Evolutionary conservation across 2,113 vertebrate species (phyloP).

Genomic region (Ictidomys tridecemlineatus): DNA sequence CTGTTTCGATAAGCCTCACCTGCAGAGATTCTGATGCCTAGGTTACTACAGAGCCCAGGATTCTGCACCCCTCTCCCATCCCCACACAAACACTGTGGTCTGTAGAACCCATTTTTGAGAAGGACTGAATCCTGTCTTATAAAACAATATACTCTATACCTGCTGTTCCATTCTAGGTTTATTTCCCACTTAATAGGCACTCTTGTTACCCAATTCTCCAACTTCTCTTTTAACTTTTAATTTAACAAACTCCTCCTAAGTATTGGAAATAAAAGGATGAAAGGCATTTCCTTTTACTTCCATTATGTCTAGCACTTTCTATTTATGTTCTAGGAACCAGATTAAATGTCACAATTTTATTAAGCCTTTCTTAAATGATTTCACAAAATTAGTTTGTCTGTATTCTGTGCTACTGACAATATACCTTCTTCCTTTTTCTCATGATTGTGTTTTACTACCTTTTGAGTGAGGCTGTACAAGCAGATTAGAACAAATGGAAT

Average conservation of each 20-base stretch:
- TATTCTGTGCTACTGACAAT: neutral
- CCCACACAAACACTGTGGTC: neutral
- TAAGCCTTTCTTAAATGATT: neutral
- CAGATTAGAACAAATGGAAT: neutral
- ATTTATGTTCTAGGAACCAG: neutral
- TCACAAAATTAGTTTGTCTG: neutral
- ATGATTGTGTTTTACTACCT: neutral
- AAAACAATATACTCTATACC: neutral
- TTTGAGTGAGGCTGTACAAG: neutral
- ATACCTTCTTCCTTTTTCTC: neutral
- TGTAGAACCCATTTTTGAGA: neutral
- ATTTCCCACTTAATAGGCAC: neutral
- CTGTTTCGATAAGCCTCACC: too few relatives aligned
- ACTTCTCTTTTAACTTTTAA: neutral
- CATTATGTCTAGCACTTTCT: neutral
- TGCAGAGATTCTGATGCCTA: neutral
- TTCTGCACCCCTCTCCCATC: too few relatives aligned
- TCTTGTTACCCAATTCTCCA: neutral
- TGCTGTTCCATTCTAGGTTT: neutral
- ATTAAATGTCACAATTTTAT: neutral
- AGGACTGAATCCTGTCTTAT: neutral
- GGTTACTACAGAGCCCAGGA: accelerated
- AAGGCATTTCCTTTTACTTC: neutral
- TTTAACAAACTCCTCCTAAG: neutral
- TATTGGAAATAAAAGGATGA: neutral